These are phyloP conservation scores for Nothobranchius furzeri DNA, from an alignment of 2,113 vertebrate genomes.

Conservation along the genomic window DNA sequence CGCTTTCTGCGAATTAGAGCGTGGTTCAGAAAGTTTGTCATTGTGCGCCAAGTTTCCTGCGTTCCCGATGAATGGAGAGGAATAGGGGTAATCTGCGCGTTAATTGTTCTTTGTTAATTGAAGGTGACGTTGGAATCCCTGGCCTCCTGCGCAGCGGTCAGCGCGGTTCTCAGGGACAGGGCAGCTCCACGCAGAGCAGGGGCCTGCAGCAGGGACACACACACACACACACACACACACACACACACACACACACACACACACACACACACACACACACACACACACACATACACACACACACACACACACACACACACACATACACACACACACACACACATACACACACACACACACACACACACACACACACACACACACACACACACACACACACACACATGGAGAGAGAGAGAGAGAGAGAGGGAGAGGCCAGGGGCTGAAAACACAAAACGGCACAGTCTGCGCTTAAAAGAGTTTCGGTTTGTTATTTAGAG, in stretches of 20 bases:
- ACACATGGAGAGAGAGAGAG: too few relatives aligned
- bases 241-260: too few relatives aligned
- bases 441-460: constrained; percentile 17
- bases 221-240: too few relatives aligned
- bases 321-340: too few relatives aligned
- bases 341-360: too few relatives aligned
- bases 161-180: constrained; percentile 63
- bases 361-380: too few relatives aligned
- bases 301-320: too few relatives aligned
- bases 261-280: too few relatives aligned
- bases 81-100: constrained; percentile 81
- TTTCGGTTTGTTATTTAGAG: constrained; percentile 23
- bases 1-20: constrained; percentile 72
- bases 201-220: constrained; percentile 51
- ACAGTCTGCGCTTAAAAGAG: constrained; percentile 12
- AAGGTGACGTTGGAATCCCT: constrained; percentile 91
- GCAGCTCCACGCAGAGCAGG: constrained; percentile 12
- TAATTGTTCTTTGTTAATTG: constrained; percentile 96
- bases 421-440: constrained; percentile 13
- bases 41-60: constrained; percentile 73
- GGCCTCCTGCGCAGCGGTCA: constrained; percentile 73
- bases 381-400: too few relatives aligned
- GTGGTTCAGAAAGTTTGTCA: constrained; percentile 75
- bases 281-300: too few relatives aligned
- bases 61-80: constrained; percentile 71